Evolutionary conservation across 2,113 vertebrate genomes (phyloP).

Genomic region (Podocnemis expansa): DNA sequence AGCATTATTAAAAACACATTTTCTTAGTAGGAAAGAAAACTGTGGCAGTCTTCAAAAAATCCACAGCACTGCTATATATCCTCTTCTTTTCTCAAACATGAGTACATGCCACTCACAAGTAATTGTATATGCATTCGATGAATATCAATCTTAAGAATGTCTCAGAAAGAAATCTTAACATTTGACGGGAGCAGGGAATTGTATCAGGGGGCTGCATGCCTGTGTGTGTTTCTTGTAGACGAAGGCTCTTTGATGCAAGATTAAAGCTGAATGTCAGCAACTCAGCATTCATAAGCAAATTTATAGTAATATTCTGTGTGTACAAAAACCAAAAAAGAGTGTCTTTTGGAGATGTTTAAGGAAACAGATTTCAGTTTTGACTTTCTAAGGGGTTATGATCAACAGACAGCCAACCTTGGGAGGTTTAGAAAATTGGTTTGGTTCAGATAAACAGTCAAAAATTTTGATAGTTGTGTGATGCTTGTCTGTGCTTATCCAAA

Average conservation of each 20-base stretch:
- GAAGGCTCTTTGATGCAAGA: neutral
- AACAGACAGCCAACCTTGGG: neutral
- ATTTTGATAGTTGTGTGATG: neutral
- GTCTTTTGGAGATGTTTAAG: neutral
- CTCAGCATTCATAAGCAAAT: neutral
- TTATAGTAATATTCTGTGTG: neutral
- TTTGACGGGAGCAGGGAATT: neutral
- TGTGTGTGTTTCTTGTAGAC: neutral
- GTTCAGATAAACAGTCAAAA: neutral
- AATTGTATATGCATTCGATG: constrained; percentile 3
- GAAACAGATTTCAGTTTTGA: neutral
- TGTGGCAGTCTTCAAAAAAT: constrained; percentile 5
- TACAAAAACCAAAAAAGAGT: neutral
- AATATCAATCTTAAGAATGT: neutral
- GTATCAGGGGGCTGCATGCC: too few species aligned
- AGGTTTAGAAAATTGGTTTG: neutral
- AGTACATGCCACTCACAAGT: neutral
- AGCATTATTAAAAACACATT: constrained; percentile 56
- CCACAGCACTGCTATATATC: neutral
- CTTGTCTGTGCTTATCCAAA: neutral
- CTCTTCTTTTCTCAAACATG: neutral
- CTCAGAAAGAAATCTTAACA: neutral
- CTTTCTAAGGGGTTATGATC: neutral
- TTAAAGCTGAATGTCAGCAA: neutral
- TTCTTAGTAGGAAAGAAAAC: constrained; percentile 18